These are phyloP conservation scores for Buathra laborator DNA, from an alignment of 2,888 invertebrate genomes.

Conservation along the genomic window DNA sequence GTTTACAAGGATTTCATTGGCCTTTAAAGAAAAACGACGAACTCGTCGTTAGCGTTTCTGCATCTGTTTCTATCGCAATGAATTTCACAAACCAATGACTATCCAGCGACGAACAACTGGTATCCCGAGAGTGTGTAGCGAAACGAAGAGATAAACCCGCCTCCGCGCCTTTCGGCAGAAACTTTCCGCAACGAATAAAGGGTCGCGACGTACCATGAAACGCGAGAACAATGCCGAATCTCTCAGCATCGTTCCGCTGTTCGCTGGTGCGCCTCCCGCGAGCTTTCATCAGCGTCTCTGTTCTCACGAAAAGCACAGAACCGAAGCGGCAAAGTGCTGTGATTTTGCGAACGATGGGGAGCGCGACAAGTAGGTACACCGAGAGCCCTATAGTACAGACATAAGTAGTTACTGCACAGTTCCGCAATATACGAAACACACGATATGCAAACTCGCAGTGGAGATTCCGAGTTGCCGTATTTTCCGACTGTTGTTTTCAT, in stretches of 20 bases:
- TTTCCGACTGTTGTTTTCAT: neutral
- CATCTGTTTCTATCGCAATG: neutral
- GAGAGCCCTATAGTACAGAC: neutral
- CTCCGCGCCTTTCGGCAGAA: neutral
- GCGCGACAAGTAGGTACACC: neutral
- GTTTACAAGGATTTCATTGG: neutral
- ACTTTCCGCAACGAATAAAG: conserved; percentile 28
- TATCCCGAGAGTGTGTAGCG: neutral
- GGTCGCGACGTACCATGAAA: conserved; percentile 3
- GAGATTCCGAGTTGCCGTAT: neutral
- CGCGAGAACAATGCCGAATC: conserved; percentile 34
- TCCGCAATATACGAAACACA: neutral
- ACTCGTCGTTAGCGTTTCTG: neutral
- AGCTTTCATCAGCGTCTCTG: conserved; percentile 1
- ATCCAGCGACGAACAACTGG: neutral
- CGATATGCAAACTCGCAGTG: neutral
- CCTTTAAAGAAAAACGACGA: neutral
- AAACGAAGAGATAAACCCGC: neutral
- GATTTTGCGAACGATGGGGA: neutral
- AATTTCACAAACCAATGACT: neutral
- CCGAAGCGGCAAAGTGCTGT: neutral
- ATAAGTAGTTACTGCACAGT: neutral
- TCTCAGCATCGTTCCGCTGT: neutral
- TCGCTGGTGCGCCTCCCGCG: neutral
- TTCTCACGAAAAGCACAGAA: neutral